phyloP scores from a whole-genome alignment of 2,113 vertebrate genomes.

The Atractosteus spatula region DNA sequence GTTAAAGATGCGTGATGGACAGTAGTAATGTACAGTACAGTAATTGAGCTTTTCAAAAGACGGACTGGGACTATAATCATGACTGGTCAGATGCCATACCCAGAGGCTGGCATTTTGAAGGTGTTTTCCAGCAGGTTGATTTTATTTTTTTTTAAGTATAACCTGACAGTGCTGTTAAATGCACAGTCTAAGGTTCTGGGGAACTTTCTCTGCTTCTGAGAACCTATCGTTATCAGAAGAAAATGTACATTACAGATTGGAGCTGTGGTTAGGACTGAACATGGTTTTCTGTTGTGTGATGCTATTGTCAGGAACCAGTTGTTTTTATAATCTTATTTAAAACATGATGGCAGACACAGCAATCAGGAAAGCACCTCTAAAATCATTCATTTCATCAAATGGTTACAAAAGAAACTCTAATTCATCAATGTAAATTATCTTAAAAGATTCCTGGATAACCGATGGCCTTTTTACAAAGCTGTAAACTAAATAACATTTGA shows the following conservation, averaged over 20 bases:
- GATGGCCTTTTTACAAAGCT: not conserved
- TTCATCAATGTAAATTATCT: too few relatives aligned
- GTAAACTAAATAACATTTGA: not conserved
- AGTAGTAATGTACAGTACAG: constrained; percentile 8
- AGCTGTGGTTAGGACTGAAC: not conserved
- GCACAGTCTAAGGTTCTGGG: not conserved
- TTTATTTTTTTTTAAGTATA: constrained; percentile 16
- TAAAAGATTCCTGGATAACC: too few relatives aligned
- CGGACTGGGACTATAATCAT: constrained; percentile 14
- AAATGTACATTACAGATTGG: constrained; percentile 8
- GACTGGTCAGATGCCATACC: constrained; percentile 5
- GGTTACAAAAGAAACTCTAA: not conserved
- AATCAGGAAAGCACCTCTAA: not conserved
- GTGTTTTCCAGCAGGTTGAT: constrained; percentile 4
- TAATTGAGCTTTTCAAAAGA: constrained; percentile 16
- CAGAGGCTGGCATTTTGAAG: not conserved
- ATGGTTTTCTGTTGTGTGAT: not conserved
- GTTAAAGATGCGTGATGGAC: not conserved
- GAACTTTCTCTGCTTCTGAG: too few relatives aligned
- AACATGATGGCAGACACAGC: not conserved
- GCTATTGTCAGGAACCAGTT: too few relatives aligned
- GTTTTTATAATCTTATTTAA: not conserved
- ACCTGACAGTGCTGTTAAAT: constrained; percentile 1
- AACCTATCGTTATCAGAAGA: not conserved
- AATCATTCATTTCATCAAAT: not conserved